Percentiles rank a stretch among this genome's conserved stretches.
Evolutionary conservation across 2,888 invertebrate genomes (phyloP).

Genomic region (Tenthredo livida): DNA sequence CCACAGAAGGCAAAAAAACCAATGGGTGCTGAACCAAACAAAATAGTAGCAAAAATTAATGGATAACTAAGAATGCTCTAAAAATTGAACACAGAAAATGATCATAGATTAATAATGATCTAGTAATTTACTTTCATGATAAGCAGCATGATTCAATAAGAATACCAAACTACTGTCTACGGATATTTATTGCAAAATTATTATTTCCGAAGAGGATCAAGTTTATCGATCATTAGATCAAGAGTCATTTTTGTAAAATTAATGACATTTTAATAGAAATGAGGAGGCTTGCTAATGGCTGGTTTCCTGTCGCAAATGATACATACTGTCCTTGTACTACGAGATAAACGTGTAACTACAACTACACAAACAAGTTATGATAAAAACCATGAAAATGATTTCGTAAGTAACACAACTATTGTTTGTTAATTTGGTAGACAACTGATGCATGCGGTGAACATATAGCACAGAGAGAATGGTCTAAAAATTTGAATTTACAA

Average conservation of each 20-base stretch:
- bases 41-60: constrained; percentile 44
- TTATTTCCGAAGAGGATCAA: not conserved
- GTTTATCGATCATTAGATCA: not conserved
- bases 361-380: not conserved
- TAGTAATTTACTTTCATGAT: not conserved
- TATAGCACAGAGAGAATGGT: not conserved
- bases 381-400: not conserved
- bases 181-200: not conserved
- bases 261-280: not conserved
- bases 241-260: not conserved
- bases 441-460: not conserved
- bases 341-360: not conserved
- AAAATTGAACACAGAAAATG: not conserved
- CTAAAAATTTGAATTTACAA: not conserved
- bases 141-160: constrained; percentile 4
- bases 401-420: not conserved
- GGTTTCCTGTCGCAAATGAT: not conserved
- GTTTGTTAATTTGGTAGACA: constrained; percentile 12
- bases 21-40: constrained; percentile 75
- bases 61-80: not conserved
- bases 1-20: constrained; percentile 73
- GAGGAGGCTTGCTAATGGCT: not conserved
- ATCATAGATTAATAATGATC: not conserved
- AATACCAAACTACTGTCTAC: not conserved
- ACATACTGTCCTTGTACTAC: not conserved